Evolutionary conservation across 2,797 vertebrate genomes (phyloP).

Genomic region (Hemitrygon akajei): DNA sequence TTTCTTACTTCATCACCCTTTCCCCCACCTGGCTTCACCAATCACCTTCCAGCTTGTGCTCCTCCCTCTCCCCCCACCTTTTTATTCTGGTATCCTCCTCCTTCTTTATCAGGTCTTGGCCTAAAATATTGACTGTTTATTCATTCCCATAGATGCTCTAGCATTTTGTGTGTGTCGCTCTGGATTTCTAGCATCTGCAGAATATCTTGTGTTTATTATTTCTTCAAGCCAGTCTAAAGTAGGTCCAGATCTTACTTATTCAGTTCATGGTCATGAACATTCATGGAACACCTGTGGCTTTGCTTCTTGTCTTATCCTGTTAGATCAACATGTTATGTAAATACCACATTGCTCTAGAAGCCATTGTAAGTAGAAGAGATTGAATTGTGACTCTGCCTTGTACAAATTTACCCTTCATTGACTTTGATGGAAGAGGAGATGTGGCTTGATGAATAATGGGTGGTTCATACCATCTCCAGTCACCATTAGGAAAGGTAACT

Average conservation of each 20-base stretch:
- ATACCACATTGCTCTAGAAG: not conserved
- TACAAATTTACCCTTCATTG: not conserved
- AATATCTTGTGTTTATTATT: too few species aligned
- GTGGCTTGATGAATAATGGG: not conserved
- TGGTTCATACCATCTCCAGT: not conserved
- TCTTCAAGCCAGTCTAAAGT: too few species aligned
- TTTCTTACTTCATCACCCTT: too few species aligned
- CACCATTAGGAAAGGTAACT: not conserved
- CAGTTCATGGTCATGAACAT: not conserved
- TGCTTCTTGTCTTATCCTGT: not conserved
- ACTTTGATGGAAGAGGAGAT: not conserved
- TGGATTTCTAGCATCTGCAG: too few species aligned
- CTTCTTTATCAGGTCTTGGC: too few species aligned
- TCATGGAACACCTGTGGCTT: not conserved
- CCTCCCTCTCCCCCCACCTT: too few species aligned
- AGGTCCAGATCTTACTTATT: not conserved
- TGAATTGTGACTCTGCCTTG: not conserved
- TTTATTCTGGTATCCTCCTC: too few species aligned
- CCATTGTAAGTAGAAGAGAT: not conserved
- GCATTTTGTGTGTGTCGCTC: too few species aligned
- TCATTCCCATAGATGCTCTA: too few species aligned
- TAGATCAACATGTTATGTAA: not conserved
- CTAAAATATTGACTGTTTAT: too few species aligned
- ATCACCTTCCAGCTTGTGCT: too few species aligned
- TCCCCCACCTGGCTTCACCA: too few species aligned